These are phyloP conservation scores for Drosophila bocki DNA, from an alignment of 1,140 invertebrate genomes.

Conservation along the genomic window DNA sequence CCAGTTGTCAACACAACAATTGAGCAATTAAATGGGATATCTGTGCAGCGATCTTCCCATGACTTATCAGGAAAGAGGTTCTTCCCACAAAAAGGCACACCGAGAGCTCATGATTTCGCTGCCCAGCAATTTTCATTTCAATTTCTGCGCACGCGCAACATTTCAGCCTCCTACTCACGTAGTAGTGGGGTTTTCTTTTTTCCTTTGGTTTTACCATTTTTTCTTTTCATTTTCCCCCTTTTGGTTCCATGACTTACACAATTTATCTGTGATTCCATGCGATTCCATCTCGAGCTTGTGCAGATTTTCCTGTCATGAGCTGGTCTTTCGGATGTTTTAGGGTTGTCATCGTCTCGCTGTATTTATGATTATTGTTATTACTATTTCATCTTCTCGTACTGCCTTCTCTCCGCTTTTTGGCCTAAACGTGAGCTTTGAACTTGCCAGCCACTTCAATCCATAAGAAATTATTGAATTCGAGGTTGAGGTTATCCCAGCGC, in stretches of 20 bases:
- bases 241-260: slow-evolving; percentile 44
- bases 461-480: slow-evolving; percentile 48
- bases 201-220: not conserved
- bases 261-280: slow-evolving; percentile 68
- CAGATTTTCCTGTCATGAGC: slow-evolving; percentile 54
- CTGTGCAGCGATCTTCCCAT: slow-evolving; percentile 48
- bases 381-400: slow-evolving; percentile 42
- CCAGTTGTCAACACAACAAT: slow-evolving; percentile 71
- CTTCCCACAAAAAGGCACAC: slow-evolving; percentile 14
- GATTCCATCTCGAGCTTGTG: slow-evolving; percentile 56
- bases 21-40: slow-evolving; percentile 56
- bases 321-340: slow-evolving; percentile 46
- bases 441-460: slow-evolving; percentile 46
- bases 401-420: slow-evolving; percentile 1
- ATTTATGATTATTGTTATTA: slow-evolving; percentile 77
- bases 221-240: slow-evolving; percentile 6
- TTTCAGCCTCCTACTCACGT: slow-evolving; percentile 42
- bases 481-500: slow-evolving; percentile 26
- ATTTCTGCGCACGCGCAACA: slow-evolving; percentile 55
- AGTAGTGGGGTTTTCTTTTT: slow-evolving; percentile 7
- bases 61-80: slow-evolving; percentile 50
- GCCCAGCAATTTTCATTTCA: slow-evolving; percentile 59
- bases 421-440: slow-evolving; percentile 59
- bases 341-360: slow-evolving; percentile 67
- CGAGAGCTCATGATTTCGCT: slow-evolving; percentile 13